A percentile compares a stretch with the other conserved stretches of the same genome.
Evolutionary conservation across 30 jellyfish, hydroid and myxozoan species (phyloP).

Genomic region (Haliclystus octoradiatus): DNA sequence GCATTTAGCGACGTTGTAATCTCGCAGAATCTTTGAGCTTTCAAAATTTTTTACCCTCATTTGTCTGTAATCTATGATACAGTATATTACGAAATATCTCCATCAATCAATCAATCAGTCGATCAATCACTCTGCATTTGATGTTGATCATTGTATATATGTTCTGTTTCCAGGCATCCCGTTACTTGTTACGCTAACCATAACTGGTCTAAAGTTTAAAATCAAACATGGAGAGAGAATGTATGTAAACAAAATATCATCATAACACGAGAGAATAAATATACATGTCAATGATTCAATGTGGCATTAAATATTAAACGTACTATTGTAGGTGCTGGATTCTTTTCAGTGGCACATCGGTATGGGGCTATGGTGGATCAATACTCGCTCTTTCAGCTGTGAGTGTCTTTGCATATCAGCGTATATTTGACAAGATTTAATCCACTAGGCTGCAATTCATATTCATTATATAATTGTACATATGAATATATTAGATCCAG

Average conservation of each 20-base stretch:
- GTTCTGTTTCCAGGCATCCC: constrained; percentile 49
- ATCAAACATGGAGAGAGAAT: constrained; percentile 32
- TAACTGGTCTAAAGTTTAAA: constrained; percentile 62
- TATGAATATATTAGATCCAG: too few species aligned
- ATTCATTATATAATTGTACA: background rate
- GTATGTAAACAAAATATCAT: constrained; percentile 5
- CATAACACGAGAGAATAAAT: background rate
- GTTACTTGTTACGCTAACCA: constrained; percentile 67
- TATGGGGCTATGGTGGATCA: constrained; percentile 93
- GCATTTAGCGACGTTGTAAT: too few species aligned
- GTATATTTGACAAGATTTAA: background rate
- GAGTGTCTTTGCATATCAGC: too few species aligned
- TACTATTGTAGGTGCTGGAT: constrained; percentile 67
- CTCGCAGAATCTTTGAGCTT: too few species aligned
- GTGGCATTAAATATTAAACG: background rate
- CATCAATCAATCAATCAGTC: too few species aligned
- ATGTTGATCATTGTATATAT: too few species aligned
- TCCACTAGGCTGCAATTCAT: background rate
- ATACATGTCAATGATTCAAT: background rate
- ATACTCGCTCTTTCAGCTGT: constrained; percentile 60
- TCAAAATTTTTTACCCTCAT: too few species aligned
- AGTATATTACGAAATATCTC: too few species aligned
- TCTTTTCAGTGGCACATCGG: constrained; percentile 71
- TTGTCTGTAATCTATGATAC: too few species aligned
- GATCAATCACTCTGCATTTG: background rate